Percentiles rank a stretch among this genome's conserved stretches.
Evolutionary conservation across 2,797 vertebrate species (phyloP).

Genomic region (Crypturellus tataupa): DNA sequence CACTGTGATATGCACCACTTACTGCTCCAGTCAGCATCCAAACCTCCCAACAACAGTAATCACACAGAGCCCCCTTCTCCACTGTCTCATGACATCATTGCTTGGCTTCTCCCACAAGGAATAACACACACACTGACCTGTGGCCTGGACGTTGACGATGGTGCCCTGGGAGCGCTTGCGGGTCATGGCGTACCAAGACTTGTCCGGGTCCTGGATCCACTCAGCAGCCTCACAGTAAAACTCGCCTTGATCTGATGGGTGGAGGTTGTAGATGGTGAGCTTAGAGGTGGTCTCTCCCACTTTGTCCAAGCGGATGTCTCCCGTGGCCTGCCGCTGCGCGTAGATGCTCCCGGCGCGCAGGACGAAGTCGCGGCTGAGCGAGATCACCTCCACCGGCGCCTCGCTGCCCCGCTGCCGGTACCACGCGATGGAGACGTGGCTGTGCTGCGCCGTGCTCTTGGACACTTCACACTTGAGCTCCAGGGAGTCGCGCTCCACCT

Average conservation of each 20-base stretch:
- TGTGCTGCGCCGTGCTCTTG: slow-evolving; percentile 90
- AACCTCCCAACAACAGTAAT: not conserved
- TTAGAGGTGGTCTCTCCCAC: slow-evolving; percentile 89
- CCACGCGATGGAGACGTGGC: slow-evolving; percentile 94
- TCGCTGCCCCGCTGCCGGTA: slow-evolving; percentile 87
- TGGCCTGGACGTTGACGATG: slow-evolving; percentile 91
- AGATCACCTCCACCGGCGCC: slow-evolving; percentile 87
- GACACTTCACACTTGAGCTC: slow-evolving; percentile 93
- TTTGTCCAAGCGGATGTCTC: slow-evolving; percentile 93
- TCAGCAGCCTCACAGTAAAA: slow-evolving; percentile 95
- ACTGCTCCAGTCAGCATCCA: not conserved
- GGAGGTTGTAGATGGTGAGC: slow-evolving; percentile 93
- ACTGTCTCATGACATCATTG: not conserved
- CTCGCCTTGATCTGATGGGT: slow-evolving; percentile 93
- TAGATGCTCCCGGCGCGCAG: slow-evolving; percentile 89
- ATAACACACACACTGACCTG: slow-evolving; percentile 83
- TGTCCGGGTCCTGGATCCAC: slow-evolving; percentile 96
- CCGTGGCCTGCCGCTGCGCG: slow-evolving; percentile 89
- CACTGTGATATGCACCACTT: not conserved
- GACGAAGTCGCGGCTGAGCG: slow-evolving; percentile 92
- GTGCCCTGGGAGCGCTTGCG: slow-evolving; percentile 92
- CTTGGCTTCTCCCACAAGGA: not conserved
- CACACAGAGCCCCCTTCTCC: not conserved
- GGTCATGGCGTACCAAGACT: slow-evolving; percentile 94
- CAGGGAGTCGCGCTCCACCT: slow-evolving; percentile 92